phyloP scores from a whole-genome alignment of 2,797 vertebrate species.

The Leptoclinus maculatus region DNA sequence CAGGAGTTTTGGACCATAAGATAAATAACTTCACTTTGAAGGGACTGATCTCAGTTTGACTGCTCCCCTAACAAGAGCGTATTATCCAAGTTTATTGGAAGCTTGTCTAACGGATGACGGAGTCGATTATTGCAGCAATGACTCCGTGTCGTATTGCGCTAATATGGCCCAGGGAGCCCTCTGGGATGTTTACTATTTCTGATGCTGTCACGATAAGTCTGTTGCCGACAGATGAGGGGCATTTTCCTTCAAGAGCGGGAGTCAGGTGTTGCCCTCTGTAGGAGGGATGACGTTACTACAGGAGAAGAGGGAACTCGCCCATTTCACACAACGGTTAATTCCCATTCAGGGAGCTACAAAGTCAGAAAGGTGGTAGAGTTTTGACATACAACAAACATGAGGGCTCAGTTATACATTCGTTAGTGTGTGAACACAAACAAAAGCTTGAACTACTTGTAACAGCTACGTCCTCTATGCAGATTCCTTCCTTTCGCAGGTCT shows the following conservation, averaged over 20 bases:
- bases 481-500: conserved; percentile 15
- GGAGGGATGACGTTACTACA: conserved; percentile 41
- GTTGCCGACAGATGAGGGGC: conserved; percentile 7
- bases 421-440: not conserved
- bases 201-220: conserved; percentile 25
- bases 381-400: not conserved
- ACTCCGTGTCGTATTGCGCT: conserved; percentile 1
- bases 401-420: not conserved
- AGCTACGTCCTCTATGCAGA: not conserved
- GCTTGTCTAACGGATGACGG: conserved; percentile 16
- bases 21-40: conserved; percentile 34
- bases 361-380: not conserved
- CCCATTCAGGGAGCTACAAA: not conserved
- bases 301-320: not conserved
- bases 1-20: conserved; percentile 9
- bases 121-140: conserved; percentile 11
- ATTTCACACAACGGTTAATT: not conserved
- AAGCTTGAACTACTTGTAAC: not conserved
- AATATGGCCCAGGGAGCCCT: conserved; percentile 8
- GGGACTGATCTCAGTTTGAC: conserved; percentile 15
- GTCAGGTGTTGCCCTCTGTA: conserved; percentile 62
- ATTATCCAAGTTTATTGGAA: conserved; percentile 13
- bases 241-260: conserved; percentile 13
- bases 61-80: conserved; percentile 1
- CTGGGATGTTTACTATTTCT: conserved; percentile 43